Conservation (phyloP, 2,113 vertebrate genomes). For the Notothenia rossii region DNA sequence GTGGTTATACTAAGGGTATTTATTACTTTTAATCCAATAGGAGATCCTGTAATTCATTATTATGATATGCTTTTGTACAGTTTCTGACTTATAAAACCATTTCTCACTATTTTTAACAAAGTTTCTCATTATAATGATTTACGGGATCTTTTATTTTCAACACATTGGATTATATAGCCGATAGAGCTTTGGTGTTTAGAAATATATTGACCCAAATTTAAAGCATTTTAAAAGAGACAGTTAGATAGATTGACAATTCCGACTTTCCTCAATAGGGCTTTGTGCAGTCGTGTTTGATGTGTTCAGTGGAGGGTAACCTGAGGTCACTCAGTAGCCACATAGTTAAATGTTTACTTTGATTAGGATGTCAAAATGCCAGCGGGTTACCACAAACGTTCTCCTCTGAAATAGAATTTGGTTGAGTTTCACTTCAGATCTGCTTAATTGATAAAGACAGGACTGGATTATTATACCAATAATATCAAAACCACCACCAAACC, state of each 20-base stretch:
- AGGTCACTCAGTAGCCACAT: conserved; percentile 21
- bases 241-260: conserved; percentile 18
- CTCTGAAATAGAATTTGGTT: conserved; percentile 10
- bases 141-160: no score
- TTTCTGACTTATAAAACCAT: no score
- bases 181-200: neutral
- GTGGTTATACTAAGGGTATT: neutral
- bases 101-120: no score
- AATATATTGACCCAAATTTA: neutral
- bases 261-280: conserved; percentile 21
- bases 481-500: neutral
- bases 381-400: neutral
- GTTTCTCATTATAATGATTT: no score
- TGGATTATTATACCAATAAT: neutral
- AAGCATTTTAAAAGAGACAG: neutral
- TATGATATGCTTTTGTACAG: no score
- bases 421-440: neutral
- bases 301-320: conserved; percentile 25
- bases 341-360: conserved; percentile 60
- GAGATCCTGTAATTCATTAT: no score
- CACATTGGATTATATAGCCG: neutral
- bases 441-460: no score
- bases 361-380: neutral
- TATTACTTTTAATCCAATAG: neutral
- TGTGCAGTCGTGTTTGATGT: conserved; percentile 34